Base-by-base conservation (phyloP, 2,113 vertebrate species). In the Chaenocephalus aceratus region DNA sequence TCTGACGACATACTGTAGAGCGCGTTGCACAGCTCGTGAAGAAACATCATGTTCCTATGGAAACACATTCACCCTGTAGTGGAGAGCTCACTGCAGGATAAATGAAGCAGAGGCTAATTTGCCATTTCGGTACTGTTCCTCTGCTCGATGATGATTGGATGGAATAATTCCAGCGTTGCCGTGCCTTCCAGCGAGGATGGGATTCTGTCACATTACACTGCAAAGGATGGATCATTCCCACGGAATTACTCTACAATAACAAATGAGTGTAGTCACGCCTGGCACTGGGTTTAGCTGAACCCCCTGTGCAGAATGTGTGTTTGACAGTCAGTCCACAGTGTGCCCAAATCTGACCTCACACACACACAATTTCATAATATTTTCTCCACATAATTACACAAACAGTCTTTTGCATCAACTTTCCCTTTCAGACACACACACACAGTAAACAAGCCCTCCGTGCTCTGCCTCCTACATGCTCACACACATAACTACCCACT, bases 21-120 rank as follows among this genome's bases (percentile, higher is more conserved):
- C 62, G 75, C 12, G 56, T 71, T 61, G 79, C 71, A 75, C 72
- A 83, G 88, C 77, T 69, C 52, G 53, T 48, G 67, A 65, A 77
- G 90, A 82, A 89, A 90, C 88, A 87, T 79, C 91, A 84, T 79
- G 93, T 94, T 94, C 77, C 93, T 86, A 93, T 92, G 93, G 93
- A 90, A 92, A 94, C 91, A 63, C 86, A 82, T 87, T 84, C 83
- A 72, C 80, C 61, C n/a, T 49, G 60, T 53, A 88, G 83, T 60
- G 77, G 74, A 80, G 89, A 36, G 80, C 57, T 81, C 88, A 75
- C 91, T 87, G 92, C 86, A 86, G 86, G 89, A 82, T 79, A 91
- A 92, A 93, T 89, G 89, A 93, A 91, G 85, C 89, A 54, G 79
- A 64, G 80, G 84, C 86, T 93, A 89, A 94, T 92, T 91, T 93